Conservation (phyloP, 2,113 vertebrate genomes). For the Mus spicilegus region DNA sequence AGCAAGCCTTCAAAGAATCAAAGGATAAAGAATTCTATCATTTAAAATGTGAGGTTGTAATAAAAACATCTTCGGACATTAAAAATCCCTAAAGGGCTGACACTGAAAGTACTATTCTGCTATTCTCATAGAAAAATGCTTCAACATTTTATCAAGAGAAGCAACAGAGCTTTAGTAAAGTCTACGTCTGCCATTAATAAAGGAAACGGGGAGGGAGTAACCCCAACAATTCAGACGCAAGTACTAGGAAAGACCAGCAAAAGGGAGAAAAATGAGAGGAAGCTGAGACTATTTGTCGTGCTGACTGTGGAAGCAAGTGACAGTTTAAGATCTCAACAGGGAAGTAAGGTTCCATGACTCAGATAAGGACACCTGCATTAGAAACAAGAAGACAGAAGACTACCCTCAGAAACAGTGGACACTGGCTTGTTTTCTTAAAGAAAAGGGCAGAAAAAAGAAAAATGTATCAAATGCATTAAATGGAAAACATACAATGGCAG, state of each 20-base stretch:
- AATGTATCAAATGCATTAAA: slow-evolving; percentile 36
- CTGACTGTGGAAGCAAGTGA: not conserved
- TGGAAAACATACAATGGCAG: slow-evolving; percentile 37
- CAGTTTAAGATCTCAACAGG: not conserved
- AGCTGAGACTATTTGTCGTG: not conserved
- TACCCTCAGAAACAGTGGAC: not conserved
- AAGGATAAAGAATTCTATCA: slow-evolving; percentile 16
- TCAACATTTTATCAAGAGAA: slow-evolving; percentile 3
- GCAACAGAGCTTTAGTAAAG: not conserved
- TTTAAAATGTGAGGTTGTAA: slow-evolving; percentile 27
- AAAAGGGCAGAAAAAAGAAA: not conserved
- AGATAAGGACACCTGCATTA: not conserved
- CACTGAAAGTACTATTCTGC: not conserved
- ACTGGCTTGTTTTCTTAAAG: not conserved
- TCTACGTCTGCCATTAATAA: not conserved
- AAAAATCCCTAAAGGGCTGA: not conserved
- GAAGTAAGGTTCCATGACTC: not conserved
- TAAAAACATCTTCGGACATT: slow-evolving; percentile 5
- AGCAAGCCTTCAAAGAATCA: not conserved
- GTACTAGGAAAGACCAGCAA: slow-evolving; percentile 16
- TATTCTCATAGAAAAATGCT: not conserved
- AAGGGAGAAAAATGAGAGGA: not conserved
- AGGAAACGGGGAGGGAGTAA: not conserved
- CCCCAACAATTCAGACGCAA: not conserved
- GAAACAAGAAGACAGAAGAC: not conserved